Conservation (phyloP, 2,888 invertebrate species). For the Osmoderma eremita region DNA sequence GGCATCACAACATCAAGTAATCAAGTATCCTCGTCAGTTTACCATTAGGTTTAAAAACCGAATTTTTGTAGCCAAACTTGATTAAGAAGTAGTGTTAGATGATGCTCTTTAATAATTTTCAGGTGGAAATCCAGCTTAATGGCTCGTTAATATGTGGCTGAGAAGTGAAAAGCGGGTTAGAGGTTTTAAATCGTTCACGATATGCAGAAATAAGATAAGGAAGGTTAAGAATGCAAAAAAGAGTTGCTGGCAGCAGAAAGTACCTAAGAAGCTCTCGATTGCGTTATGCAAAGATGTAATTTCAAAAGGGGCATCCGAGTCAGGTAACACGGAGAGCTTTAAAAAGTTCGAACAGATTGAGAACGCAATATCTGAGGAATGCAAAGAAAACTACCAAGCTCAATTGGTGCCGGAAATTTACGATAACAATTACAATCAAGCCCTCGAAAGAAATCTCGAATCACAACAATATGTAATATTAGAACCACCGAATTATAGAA, state of each 20-base stretch:
- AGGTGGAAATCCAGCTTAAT: conserved; percentile 49
- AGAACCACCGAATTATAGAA: conserved; percentile 39
- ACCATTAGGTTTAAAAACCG: too few relatives aligned
- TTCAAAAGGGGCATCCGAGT: conserved; percentile 20
- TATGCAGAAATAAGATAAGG: conserved; percentile 54
- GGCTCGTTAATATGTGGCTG: conserved; percentile 69
- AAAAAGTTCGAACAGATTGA: conserved; percentile 36
- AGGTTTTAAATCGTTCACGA: conserved; percentile 62
- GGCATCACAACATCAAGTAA: too few relatives aligned
- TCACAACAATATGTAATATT: conserved; percentile 42
- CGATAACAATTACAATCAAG: conserved; percentile 46
- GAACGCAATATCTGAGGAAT: conserved; percentile 51
- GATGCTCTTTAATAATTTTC: conserved; percentile 6
- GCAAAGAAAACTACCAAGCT: conserved; percentile 60
- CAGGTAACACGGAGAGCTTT: conserved; percentile 23
- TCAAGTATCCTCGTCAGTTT: too few relatives aligned
- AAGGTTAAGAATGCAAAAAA: conserved; percentile 50
- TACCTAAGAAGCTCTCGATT: conserved; percentile 49
- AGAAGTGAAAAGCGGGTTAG: conserved; percentile 74
- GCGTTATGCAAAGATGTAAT: conserved; percentile 50
- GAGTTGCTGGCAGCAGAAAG: conserved; percentile 55
- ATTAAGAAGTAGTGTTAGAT: neutral
- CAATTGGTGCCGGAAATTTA: conserved; percentile 61
- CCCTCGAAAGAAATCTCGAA: conserved; percentile 42
- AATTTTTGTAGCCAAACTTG: too few relatives aligned